Evolutionary conservation across 2,113 vertebrate species (phyloP).

Genomic region (Sylvilagus bachmani): DNA sequence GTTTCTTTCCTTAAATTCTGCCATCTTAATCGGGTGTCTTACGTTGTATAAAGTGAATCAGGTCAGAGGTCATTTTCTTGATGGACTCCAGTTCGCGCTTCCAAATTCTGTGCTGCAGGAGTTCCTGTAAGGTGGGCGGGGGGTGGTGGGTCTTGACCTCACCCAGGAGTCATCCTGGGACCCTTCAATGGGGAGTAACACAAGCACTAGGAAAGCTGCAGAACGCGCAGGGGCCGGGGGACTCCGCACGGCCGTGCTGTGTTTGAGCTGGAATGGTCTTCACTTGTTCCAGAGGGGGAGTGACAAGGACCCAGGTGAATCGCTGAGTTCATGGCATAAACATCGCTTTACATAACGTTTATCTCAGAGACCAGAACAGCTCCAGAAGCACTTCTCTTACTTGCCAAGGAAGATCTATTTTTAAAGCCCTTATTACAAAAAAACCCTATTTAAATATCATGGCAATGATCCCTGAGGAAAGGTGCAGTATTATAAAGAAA

Average conservation of each 20-base stretch:
- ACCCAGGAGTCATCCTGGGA: background rate
- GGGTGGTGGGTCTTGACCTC: background rate
- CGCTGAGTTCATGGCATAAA: constrained; percentile 5
- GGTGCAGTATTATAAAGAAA: constrained; percentile 75
- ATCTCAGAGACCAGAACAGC: constrained; percentile 59
- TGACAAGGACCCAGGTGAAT: constrained; percentile 8
- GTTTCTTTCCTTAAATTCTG: background rate
- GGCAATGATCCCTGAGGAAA: constrained; percentile 72
- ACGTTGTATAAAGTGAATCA: constrained; percentile 22
- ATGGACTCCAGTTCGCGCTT: background rate
- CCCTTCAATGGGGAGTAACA: background rate
- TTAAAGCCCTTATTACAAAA: constrained; percentile 74
- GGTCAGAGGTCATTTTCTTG: background rate
- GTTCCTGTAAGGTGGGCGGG: background rate
- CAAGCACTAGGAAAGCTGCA: background rate
- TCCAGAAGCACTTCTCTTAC: constrained; percentile 69
- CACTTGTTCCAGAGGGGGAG: constrained; percentile 22
- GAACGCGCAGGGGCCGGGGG: background rate
- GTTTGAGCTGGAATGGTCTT: background rate
- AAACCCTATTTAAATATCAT: constrained; percentile 78
- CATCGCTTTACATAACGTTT: constrained; percentile 63
- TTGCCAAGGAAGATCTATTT: constrained; percentile 80
- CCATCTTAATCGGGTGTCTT: background rate
- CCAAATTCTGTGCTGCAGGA: background rate
- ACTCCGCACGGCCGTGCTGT: background rate